Evolutionary conservation across 2,888 invertebrate genomes (phyloP).

Genomic region (Halictus quadricinctus): DNA sequence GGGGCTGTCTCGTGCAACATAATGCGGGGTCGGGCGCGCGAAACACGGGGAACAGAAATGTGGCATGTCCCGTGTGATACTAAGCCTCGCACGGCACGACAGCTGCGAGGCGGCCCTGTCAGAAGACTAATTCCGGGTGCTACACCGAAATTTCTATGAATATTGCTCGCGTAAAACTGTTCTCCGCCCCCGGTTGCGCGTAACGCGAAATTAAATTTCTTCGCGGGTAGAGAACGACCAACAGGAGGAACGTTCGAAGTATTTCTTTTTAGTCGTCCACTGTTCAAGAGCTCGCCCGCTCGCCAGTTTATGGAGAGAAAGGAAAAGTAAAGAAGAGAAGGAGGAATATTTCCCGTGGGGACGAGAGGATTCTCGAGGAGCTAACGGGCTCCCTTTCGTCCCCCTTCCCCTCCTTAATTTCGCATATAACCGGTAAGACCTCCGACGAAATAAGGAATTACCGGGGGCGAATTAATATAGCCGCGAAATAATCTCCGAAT

Average conservation of each 20-base stretch:
- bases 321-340: background rate
- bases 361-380: background rate
- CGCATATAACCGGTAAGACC: background rate
- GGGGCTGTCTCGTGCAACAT: constrained; percentile 47
- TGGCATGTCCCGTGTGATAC: constrained; percentile 60
- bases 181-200: constrained; percentile 23
- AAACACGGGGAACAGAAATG: constrained; percentile 63
- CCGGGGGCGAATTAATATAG: constrained; percentile 2
- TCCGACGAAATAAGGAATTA: background rate
- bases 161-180: constrained; percentile 36
- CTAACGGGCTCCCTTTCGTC: background rate
- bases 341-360: background rate
- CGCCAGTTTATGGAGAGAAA: background rate
- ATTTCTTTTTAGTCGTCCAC: background rate
- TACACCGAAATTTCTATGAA: constrained; percentile 47
- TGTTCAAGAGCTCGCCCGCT: background rate
- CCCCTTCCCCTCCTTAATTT: constrained; percentile 2
- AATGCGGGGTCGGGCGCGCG: constrained; percentile 42
- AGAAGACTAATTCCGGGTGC: constrained; percentile 51
- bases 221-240: background rate
- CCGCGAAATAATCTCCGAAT: background rate
- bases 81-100: constrained; percentile 52
- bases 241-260: constrained; percentile 15
- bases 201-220: constrained; percentile 43
- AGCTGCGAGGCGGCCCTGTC: constrained; percentile 44